Evolutionary conservation across 2,113 vertebrate genomes (phyloP), one percentile per base, ranked within the genome.

Genomic region (Chauna torquata): DNA sequence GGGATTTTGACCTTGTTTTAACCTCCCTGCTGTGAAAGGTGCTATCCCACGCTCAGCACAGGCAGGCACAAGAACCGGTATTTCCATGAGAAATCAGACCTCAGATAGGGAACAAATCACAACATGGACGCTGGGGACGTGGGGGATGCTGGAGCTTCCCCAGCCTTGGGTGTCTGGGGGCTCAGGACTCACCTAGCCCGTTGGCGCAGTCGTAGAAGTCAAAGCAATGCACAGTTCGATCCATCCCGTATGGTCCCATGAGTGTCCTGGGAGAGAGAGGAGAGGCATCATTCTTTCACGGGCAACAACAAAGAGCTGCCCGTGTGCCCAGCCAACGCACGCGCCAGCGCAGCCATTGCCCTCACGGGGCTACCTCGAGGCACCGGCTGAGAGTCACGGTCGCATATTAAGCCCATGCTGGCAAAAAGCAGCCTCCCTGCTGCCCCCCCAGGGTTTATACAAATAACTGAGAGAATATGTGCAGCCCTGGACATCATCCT

Each of bases 191-290:
- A 99, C 99, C 99, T 81, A 99, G 97, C 45, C 99, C 99, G 1
- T 99, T 99, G 87, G 98, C 98, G 70, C 99, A 99, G 94, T 99
- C 98, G 3, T 97, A 98, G 96, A 99, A 99, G 75, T 99, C 99
- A 70, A 99, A 98, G 92, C 98, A 98, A 70, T 99, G 98, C 74
- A 98, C 98, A 1, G 98, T 96, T 28, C 99, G 98, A 52, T 99
- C 99, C 54, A 98, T 98, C 85, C 99, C 99, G 0, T 99, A 98
- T 0, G 99, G 98, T 97, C 99, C 99, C 99, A 99, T 99, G 40
- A 99, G 97, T 16, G 99, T 99, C 99, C 99, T 99, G 96, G 27
- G 69, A 78, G 89, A 86, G 32, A 94, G 40, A 57, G 52, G 68
- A 84, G 50, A 66, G 57, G 12, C 82, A 82, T 49, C 27, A 42